Evolutionary conservation across 2,888 invertebrate genomes (phyloP).

Genomic region (Toxonevra muliebris): DNA sequence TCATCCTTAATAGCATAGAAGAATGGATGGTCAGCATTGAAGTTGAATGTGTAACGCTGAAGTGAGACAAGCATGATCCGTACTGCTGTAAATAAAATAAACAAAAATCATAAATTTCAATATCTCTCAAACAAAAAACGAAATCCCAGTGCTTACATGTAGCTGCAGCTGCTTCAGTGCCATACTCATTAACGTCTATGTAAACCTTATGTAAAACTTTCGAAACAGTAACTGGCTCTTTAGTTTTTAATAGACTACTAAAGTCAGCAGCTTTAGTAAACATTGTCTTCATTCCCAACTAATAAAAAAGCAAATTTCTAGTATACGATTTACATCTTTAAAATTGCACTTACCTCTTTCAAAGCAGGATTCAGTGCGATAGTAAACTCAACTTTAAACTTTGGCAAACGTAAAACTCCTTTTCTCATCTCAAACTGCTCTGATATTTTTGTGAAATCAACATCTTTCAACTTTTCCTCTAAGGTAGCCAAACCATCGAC

Average conservation of each 20-base stretch:
- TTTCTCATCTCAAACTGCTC: constrained; percentile 67
- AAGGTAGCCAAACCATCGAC: constrained; percentile 72
- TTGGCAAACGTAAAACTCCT: constrained; percentile 74
- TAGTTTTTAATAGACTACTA: constrained; percentile 70
- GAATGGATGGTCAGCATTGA: too few species aligned
- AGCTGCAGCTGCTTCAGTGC: constrained; percentile 88
- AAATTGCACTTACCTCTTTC: constrained; percentile 2
- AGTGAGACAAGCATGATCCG: too few species aligned
- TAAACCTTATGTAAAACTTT: constrained; percentile 85
- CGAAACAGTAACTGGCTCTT: constrained; percentile 70
- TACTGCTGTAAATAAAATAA: too few species aligned
- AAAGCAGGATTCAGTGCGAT: constrained; percentile 63
- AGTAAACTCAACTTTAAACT: constrained; percentile 81
- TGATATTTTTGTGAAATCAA: constrained; percentile 68
- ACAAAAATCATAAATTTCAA: too few species aligned
- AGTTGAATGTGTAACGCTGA: too few species aligned
- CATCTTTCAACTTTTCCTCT: constrained; percentile 70
- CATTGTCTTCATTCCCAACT: constrained; percentile 77
- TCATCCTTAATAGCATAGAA: too few species aligned
- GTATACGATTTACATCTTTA: neutral
- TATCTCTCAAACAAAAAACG: too few species aligned
- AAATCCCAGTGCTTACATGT: constrained; percentile 64
- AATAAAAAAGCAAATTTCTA: neutral
- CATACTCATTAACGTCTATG: constrained; percentile 86
- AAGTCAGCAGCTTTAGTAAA: constrained; percentile 72